Evolutionary conservation across 2,888 invertebrate species (phyloP).

Genomic region (Psylliodes chrysocephalus): DNA sequence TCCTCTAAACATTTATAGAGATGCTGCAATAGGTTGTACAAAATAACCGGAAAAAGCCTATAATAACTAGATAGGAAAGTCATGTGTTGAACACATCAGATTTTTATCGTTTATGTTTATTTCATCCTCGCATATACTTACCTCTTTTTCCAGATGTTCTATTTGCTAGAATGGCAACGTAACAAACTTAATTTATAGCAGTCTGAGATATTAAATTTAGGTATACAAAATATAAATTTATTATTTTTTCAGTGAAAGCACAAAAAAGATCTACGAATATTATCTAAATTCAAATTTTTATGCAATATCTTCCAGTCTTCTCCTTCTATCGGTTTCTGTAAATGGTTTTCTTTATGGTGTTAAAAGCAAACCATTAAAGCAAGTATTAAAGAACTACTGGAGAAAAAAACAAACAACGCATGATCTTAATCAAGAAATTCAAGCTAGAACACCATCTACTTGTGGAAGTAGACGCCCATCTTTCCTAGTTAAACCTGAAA

Average conservation of each 20-base stretch:
- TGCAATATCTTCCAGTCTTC: slow-evolving; percentile 72
- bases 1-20: no score
- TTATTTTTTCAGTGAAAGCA: slow-evolving; percentile 20
- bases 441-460: slow-evolving; percentile 81
- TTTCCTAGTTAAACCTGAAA: slow-evolving; percentile 17
- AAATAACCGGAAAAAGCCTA: no score
- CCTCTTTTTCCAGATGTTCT: no score
- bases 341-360: slow-evolving; percentile 84
- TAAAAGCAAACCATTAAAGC: slow-evolving; percentile 76
- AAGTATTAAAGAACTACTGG: slow-evolving; percentile 81
- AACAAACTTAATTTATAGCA: no score
- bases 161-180: no score
- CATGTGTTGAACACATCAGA: no score
- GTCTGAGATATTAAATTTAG: no score
- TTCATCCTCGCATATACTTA: no score
- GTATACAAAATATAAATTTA: no score
- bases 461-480: slow-evolving; percentile 81
- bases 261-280: slow-evolving; percentile 29
- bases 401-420: slow-evolving; percentile 81
- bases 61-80: no score
- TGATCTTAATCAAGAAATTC: slow-evolving; percentile 83
- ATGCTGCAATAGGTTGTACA: no score
- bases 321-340: slow-evolving; percentile 77
- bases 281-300: slow-evolving; percentile 65
- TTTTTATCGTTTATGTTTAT: no score